Evolutionary conservation across 1,140 invertebrate species (phyloP), one percentile per base, ranked within the genome.

Genomic region (Medauroidea extradentata): DNA sequence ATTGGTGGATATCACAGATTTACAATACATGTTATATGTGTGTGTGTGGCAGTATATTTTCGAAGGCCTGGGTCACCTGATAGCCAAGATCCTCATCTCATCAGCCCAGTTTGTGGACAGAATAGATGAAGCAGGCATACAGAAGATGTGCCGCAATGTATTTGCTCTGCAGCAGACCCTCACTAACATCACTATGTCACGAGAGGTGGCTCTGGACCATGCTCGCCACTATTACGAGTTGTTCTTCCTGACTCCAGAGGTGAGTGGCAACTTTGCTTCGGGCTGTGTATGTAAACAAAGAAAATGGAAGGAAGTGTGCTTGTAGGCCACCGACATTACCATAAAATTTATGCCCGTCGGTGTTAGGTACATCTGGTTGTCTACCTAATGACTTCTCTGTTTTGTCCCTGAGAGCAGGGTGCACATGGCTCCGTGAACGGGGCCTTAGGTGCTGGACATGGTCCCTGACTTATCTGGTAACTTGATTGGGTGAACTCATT

Each of bases 161-260:
- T 90, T 91, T 73, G 86, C 88, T 1, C 78, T 95, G 19, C 92
- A 94, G 68, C 91, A 94, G 72, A 90, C 88, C 18, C 71, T 94
- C 2, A 90, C 89, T 21, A 89, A 88, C 66, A 91, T 95, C 42
- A 94, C 91, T 8, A 85, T 88, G 74, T 83, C 87, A 0, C 78
- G 91, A 54, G 92, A 94, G 76, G 74, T 90, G 16, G 89, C 91
- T 41, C 74, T 94, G n/a, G 91, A 94, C 76, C 84, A 92, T 71
- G 94, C 94, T 0, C 79, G 90, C 62, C 85, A 90, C 65, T 96
- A 94, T 76, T 93, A 91, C 71, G 91, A 96, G 69, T 77, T 97
- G 43, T 86, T 97, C 53, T 89, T 90, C 65, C 82, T 88, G 62
- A 84, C 86, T 38, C 89, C 90, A 1, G 90, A 95, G 71, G 91